Percentiles rank a stretch among this genome's conserved stretches.
phyloP scores from a whole-genome alignment of 2,113 vertebrate species.

The Xiphophorus hellerii region DNA sequence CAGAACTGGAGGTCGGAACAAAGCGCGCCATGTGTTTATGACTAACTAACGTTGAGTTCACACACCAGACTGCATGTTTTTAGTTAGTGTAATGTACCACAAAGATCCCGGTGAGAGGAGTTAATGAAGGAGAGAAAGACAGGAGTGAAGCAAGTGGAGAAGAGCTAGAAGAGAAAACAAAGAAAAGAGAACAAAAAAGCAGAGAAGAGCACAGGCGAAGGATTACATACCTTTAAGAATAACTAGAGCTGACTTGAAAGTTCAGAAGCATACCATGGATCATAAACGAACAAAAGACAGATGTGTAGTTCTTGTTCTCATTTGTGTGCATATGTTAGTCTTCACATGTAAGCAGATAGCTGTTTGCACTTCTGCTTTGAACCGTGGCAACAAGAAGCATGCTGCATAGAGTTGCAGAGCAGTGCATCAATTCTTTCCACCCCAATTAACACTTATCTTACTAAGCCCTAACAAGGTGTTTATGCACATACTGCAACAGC shows the following conservation, averaged over 20 bases:
- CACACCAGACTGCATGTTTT: not conserved
- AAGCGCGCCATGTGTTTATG: not conserved
- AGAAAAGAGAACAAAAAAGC: not conserved
- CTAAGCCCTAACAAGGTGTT: slow-evolving; percentile 76
- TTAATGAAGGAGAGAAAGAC: not conserved
- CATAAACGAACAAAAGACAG: not conserved
- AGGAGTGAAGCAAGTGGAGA: not conserved
- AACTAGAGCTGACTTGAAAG: slow-evolving; percentile 1
- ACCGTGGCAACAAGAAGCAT: slow-evolving; percentile 12
- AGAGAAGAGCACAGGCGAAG: not conserved
- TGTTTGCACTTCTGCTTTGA: slow-evolving; percentile 35
- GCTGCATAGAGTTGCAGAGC: slow-evolving; percentile 54
- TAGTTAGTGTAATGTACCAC: not conserved
- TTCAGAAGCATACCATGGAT: slow-evolving; percentile 5
- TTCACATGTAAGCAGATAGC: slow-evolving; percentile 26
- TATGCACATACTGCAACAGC: slow-evolving; percentile 70
- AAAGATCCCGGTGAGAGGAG: slow-evolving; percentile 10
- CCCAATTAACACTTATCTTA: slow-evolving; percentile 73
- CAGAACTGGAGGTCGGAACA: not conserved
- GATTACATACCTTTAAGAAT: not conserved
- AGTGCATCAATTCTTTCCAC: slow-evolving; percentile 65
- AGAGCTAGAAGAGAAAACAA: not conserved
- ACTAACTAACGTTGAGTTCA: not conserved
- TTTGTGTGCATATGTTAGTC: slow-evolving; percentile 8
- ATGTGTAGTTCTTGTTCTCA: not conserved